Evolutionary conservation across 2,797 vertebrate genomes (phyloP).

Genomic region (Myiothlypis coronata): DNA sequence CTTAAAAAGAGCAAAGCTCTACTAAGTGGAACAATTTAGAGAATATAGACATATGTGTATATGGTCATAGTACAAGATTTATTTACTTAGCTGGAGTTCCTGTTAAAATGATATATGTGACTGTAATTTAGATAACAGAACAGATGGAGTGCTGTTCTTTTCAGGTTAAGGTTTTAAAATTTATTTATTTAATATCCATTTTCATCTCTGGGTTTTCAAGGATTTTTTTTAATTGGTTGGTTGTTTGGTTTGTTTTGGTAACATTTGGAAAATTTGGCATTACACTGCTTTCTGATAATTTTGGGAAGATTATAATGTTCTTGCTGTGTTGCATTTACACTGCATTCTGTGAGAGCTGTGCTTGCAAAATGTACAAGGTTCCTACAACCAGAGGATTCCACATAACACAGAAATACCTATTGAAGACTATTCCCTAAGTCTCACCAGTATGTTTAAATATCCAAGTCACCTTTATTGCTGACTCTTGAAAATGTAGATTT

Average conservation of each 20-base stretch:
- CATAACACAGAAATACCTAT: background rate
- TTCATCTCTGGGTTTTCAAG: background rate
- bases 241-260: background rate
- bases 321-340: background rate
- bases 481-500: background rate
- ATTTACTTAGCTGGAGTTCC: conserved; percentile 8
- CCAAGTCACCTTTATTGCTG: background rate
- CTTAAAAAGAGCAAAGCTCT: background rate
- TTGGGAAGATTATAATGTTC: background rate
- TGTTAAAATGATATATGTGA: background rate
- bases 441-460: background rate
- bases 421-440: background rate
- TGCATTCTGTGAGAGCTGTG: background rate
- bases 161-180: background rate
- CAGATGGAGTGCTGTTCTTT: conserved; percentile 1
- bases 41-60: background rate
- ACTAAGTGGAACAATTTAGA: background rate
- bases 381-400: background rate
- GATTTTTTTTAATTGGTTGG: background rate
- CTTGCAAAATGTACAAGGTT: background rate
- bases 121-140: conserved; percentile 30
- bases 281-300: background rate
- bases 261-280: background rate
- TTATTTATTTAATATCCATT: background rate
- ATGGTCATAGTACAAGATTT: background rate